phyloP scores from a whole-genome alignment of 2,888 invertebrate species.

The Coecobrya sp. region DNA sequence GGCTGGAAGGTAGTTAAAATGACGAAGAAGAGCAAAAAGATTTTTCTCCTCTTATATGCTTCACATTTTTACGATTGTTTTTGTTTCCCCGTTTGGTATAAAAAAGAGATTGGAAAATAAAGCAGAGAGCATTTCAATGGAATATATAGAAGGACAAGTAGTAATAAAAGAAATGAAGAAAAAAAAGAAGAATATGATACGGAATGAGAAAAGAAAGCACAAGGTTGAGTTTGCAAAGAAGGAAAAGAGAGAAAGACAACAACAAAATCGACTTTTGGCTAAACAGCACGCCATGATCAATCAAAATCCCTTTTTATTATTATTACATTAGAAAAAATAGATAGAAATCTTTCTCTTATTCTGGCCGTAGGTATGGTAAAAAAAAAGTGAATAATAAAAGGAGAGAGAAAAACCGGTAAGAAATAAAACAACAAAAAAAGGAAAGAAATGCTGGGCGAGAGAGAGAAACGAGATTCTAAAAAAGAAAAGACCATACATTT shows the following conservation, averaged over 20 bases:
- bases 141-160: background rate
- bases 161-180: background rate
- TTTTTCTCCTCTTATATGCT: conserved; percentile 37
- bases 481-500: no score
- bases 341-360: background rate
- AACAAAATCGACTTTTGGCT: conserved; percentile 83
- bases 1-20: conserved; percentile 55
- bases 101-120: background rate
- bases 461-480: no score
- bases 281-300: conserved; percentile 85
- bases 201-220: conserved; percentile 27
- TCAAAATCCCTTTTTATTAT: conserved; percentile 84
- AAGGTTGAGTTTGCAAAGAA: background rate
- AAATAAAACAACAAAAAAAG: background rate
- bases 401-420: background rate
- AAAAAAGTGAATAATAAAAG: background rate
- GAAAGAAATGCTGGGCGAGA: no score
- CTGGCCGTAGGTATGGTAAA: no score
- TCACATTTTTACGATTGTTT: conserved; percentile 36
- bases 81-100: conserved; percentile 50
- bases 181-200: conserved; percentile 44
- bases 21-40: conserved; percentile 55
- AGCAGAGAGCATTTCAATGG: background rate
- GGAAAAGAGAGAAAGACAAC: conserved; percentile 4
- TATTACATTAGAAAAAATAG: conserved; percentile 73